phyloP scores from a whole-genome alignment of 1,140 invertebrate species.

The Heliconius hewitsoni region DNA sequence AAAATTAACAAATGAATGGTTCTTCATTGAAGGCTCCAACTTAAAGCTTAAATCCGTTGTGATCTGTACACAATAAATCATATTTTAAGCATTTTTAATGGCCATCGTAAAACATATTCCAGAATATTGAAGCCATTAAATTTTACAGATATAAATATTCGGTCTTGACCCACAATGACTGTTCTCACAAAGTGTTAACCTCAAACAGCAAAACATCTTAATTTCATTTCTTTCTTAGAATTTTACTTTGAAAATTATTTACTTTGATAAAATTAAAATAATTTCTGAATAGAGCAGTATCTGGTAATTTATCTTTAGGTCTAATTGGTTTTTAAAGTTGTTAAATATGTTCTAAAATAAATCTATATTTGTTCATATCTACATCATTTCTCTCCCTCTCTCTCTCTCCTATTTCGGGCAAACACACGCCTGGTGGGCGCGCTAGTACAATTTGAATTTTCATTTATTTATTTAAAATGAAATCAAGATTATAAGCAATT shows the following conservation, averaged over 20 bases:
- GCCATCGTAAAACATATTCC: slow-evolving; percentile 64
- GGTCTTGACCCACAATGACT: slow-evolving; percentile 46
- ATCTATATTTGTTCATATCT: no score
- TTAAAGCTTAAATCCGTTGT: slow-evolving; percentile 49
- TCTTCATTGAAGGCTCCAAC: slow-evolving; percentile 63
- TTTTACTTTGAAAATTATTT: slow-evolving; percentile 1
- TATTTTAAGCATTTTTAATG: slow-evolving; percentile 75
- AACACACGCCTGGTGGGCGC: neutral
- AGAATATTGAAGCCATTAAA: slow-evolving; percentile 49
- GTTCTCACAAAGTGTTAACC: slow-evolving; percentile 24
- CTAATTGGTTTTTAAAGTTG: no score
- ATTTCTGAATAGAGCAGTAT: neutral
- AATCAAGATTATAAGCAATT: slow-evolving; percentile 7
- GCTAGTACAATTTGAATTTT: neutral
- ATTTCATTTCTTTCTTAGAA: slow-evolving; percentile 4
- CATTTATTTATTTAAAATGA: neutral
- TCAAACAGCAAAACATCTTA: neutral
- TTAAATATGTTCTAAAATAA: no score
- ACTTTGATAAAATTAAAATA: neutral
- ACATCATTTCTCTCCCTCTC: no score
- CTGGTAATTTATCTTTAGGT: no score
- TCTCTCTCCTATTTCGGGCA: no score
- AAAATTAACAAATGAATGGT: slow-evolving; percentile 75
- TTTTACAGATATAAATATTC: slow-evolving; percentile 47
- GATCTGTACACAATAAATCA: slow-evolving; percentile 71